phyloP scores from a whole-genome alignment of 2,113 vertebrate species.

The Dasyprocta punctata region DNA sequence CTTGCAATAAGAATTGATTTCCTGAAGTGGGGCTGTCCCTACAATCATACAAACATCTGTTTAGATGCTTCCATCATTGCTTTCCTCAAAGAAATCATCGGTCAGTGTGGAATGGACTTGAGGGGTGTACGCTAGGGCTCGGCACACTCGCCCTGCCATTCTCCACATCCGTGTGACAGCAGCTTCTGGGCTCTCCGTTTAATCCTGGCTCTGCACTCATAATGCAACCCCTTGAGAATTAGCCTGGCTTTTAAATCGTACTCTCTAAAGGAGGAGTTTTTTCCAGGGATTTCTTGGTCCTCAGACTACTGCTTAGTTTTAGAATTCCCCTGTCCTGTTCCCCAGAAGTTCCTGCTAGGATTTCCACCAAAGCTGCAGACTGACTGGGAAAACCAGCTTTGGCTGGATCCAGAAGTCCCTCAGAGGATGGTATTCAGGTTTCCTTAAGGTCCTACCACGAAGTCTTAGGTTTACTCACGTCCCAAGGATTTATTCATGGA shows the following conservation, averaged over 20 bases:
- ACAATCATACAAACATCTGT: not conserved
- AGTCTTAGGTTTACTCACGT: not conserved
- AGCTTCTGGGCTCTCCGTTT: not conserved
- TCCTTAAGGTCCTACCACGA: not conserved
- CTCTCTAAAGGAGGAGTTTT: not conserved
- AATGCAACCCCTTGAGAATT: not conserved
- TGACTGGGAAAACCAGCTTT: not conserved
- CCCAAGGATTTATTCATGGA: not conserved
- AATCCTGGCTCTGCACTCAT: not conserved
- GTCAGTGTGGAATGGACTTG: not conserved
- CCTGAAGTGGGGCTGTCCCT: not conserved
- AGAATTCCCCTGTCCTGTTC: conserved; percentile 32
- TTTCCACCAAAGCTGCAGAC: not conserved
- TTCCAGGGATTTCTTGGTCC: not conserved
- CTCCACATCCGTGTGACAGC: not conserved
- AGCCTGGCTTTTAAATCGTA: not conserved
- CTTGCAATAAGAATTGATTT: no score
- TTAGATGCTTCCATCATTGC: not conserved
- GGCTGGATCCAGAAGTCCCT: not conserved
- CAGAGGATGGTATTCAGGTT: not conserved
- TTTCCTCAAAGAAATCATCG: not conserved
- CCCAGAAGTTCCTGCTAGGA: not conserved
- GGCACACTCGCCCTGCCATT: not conserved
- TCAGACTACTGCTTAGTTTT: not conserved
- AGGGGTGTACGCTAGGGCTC: not conserved